A percentile compares a stretch with the other conserved stretches of the same genome.
Evolutionary conservation across 2,888 invertebrate genomes (phyloP).

Genomic region (Callimorpha dominula): DNA sequence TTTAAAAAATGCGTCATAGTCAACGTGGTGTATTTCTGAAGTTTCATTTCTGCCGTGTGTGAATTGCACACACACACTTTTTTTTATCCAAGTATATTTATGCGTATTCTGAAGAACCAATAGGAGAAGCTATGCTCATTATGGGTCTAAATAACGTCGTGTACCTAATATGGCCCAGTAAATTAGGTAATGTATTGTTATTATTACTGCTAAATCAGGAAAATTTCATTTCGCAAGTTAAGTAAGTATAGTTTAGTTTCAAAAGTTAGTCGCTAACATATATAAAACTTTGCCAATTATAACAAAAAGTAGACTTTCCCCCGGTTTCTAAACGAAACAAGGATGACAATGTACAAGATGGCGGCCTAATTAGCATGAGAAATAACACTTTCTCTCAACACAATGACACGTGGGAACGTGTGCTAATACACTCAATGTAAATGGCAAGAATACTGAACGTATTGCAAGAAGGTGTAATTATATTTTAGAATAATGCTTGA

Average conservation of each 20-base stretch:
- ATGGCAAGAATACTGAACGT: neutral
- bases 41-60: too few species aligned
- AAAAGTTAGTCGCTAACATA: neutral
- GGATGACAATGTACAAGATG: slow-evolving; percentile 29
- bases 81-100: too few species aligned
- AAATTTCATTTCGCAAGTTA: neutral
- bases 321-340: slow-evolving; percentile 18
- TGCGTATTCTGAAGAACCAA: too few species aligned
- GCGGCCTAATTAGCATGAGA: slow-evolving; percentile 33
- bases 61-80: too few species aligned
- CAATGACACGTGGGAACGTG: slow-evolving; percentile 14
- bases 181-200: neutral
- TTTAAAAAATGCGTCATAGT: too few species aligned
- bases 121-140: too few species aligned
- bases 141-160: too few species aligned
- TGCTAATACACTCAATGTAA: neutral
- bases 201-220: neutral
- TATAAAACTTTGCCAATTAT: neutral
- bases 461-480: too few species aligned
- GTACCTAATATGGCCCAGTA: too few species aligned
- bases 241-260: too few species aligned
- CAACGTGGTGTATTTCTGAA: too few species aligned
- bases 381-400: slow-evolving; percentile 35
- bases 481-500: too few species aligned
- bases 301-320: slow-evolving; percentile 17